phyloP scores from a whole-genome alignment of 2,113 vertebrate genomes.

The Sinocyclocheilus rhinocerous region DNA sequence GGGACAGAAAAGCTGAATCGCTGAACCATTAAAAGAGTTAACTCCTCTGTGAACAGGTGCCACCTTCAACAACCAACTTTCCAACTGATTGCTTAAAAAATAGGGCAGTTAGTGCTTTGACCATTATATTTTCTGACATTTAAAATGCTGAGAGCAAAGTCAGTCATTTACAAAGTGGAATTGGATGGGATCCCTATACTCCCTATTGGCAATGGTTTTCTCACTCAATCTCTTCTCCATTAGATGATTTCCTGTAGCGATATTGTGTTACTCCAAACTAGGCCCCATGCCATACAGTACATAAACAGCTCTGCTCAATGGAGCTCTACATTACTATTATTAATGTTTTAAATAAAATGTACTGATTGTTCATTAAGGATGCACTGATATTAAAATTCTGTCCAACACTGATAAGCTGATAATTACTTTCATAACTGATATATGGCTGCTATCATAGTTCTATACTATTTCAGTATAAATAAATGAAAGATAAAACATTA shows the following conservation, averaged over 20 bases:
- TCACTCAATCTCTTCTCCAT: not conserved
- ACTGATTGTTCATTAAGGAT: constrained; percentile 16
- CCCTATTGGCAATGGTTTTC: not conserved
- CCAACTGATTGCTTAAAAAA: constrained; percentile 44
- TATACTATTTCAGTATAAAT: not conserved
- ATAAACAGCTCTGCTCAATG: constrained; percentile 10
- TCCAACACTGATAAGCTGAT: not conserved
- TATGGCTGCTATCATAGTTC: not conserved
- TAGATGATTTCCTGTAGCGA: constrained; percentile 30
- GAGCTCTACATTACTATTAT: not conserved
- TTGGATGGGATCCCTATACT: constrained; percentile 32
- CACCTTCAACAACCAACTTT: constrained; percentile 36
- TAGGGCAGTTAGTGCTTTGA: constrained; percentile 47
- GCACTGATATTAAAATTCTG: not conserved
- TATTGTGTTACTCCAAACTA: constrained; percentile 22
- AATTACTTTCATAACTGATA: not conserved
- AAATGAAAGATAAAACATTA: not conserved
- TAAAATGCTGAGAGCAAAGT: constrained; percentile 22
- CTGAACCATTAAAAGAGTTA: constrained; percentile 29
- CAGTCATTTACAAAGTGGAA: constrained; percentile 38
- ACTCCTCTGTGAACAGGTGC: constrained; percentile 40
- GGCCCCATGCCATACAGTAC: not conserved
- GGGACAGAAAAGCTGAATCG: constrained; percentile 24
- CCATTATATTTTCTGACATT: constrained; percentile 48
- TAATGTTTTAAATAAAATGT: not conserved